These are phyloP conservation scores for Heliconius erato DNA, from an alignment of 2,888 invertebrate genomes.

Conservation along the genomic window DNA sequence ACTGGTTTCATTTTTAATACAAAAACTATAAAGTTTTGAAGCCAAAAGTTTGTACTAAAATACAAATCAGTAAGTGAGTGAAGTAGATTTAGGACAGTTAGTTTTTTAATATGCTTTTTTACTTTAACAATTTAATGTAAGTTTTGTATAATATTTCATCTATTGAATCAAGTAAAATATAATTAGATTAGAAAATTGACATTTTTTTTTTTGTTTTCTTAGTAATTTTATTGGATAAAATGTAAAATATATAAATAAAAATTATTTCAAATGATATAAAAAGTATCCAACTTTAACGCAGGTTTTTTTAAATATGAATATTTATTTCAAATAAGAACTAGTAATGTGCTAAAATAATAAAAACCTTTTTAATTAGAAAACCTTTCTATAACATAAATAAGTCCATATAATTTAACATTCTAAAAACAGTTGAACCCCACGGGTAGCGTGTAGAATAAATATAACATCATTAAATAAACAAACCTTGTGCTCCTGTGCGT, in stretches of 20 bases:
- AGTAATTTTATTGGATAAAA: no score
- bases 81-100: not conserved
- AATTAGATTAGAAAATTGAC: no score
- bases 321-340: not conserved
- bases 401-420: not conserved
- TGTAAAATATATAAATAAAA: no score
- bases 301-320: not conserved
- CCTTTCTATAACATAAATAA: not conserved
- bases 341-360: not conserved
- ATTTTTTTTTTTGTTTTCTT: no score
- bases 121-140: not conserved
- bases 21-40: not conserved
- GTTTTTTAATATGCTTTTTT: not conserved
- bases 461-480: constrained; percentile 52
- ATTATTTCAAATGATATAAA: no score
- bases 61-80: constrained; percentile 13
- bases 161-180: not conserved
- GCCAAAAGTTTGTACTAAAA: not conserved
- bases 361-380: not conserved
- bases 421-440: constrained; percentile 10
- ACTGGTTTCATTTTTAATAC: not conserved
- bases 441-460: constrained; percentile 14
- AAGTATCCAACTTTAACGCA: no score
- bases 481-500: constrained; percentile 89
- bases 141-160: not conserved